These are phyloP conservation scores for Sebastes iracundus DNA, from an alignment of 2,797 vertebrate genomes.

Conservation along the genomic window DNA sequence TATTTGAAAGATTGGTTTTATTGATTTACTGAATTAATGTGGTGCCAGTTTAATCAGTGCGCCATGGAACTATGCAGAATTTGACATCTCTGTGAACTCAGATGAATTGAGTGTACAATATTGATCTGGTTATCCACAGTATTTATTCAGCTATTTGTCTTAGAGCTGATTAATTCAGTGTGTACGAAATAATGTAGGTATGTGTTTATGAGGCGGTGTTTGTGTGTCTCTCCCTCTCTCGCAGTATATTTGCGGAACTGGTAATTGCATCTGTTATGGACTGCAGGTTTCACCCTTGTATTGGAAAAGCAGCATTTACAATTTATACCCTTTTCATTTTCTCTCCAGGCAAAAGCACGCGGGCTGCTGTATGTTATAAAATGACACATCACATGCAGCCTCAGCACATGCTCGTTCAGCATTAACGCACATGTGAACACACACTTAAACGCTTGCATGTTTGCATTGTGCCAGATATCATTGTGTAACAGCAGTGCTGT, in stretches of 20 bases:
- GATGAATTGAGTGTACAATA: conserved; percentile 83
- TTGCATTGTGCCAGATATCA: not conserved
- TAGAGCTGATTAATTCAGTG: conserved; percentile 81
- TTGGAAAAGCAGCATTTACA: conserved; percentile 42
- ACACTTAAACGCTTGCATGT: not conserved
- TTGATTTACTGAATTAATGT: conserved; percentile 85
- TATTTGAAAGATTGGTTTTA: conserved; percentile 86
- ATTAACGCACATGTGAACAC: conserved; percentile 15
- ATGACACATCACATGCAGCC: conserved; percentile 14
- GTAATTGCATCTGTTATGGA: conserved; percentile 68
- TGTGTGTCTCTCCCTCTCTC: conserved; percentile 29
- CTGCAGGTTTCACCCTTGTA: conserved; percentile 51
- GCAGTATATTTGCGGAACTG: conserved; percentile 51
- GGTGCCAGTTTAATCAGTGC: conserved; percentile 83
- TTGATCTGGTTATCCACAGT: conserved; percentile 82
- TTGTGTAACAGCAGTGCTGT: conserved; percentile 23
- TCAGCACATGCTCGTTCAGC: conserved; percentile 1
- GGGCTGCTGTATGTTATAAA: conserved; percentile 17
- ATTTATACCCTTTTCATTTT: conserved; percentile 7
- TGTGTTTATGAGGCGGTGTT: conserved; percentile 51
- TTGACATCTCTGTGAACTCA: conserved; percentile 84
- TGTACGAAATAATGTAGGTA: conserved; percentile 66
- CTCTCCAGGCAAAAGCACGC: conserved; percentile 8
- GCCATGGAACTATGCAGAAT: conserved; percentile 78
- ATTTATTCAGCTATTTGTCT: conserved; percentile 85